Evolutionary conservation across 2,113 vertebrate genomes (phyloP), one percentile per base, ranked within the genome.

Genomic region (Caranx melampygus): DNA sequence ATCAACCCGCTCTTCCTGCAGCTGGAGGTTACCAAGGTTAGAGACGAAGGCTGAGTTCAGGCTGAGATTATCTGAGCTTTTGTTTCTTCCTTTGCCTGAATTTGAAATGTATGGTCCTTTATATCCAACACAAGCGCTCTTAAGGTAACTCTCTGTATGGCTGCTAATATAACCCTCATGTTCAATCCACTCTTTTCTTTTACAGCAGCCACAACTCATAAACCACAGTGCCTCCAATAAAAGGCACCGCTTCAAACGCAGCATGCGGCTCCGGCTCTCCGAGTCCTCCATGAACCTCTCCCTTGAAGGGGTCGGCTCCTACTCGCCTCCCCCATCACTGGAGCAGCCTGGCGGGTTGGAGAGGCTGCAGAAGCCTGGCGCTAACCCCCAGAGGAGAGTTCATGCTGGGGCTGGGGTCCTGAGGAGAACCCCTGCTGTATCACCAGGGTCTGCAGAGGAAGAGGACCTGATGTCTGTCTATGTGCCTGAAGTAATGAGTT

Each of bases 241-340:
- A 73, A 94, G 97, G 13, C 94, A 95, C 87, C 94, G 95, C 70
- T 97, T 97, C 91, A 96, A 96, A 74, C 95, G 94, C 84, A 97
- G 96, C 89, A 91, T 97, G 87, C 94, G 96, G 67, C 95, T 98
- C 11, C 94, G 96, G 0, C 95, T 97, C 68, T 98, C 97, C 14
- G 96, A 97, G 90, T 94, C 95, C 57, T 97, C 96, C 54, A 94
- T 96, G 84, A 96, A 85, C 88, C 93, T 57, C 91, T 96, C 87
- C 70, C 93, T 5, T 0, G 93, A 93, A 59, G 90, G 92, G 35
- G 52, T 87, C 9, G 52, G 93, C 54, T 81, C 92, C 75, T 83
- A 77, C 86, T 92, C 59, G 9, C 90, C 91, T 69, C 51, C 93
- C 81, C 65, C 92, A 26, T 71, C 95, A 0, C 42, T 74, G 73